Evolutionary conservation across 1,140 invertebrate genomes (phyloP).

Genomic region (Zaprionus nigranus): DNA sequence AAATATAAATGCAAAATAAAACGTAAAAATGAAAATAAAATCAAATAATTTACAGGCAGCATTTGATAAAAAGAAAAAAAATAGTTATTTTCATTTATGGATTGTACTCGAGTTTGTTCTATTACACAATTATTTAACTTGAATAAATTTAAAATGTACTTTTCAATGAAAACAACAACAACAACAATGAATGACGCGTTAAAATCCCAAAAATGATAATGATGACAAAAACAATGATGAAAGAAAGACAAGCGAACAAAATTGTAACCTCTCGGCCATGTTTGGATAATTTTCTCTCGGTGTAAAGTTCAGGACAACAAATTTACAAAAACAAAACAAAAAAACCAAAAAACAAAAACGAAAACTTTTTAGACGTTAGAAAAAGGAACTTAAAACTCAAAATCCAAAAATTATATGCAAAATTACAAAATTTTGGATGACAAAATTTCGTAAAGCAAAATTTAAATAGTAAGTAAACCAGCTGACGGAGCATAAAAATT

Average conservation of each 20-base stretch:
- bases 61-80: constrained; percentile 60
- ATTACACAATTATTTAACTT: constrained; percentile 40
- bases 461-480: constrained; percentile 69
- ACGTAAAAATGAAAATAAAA: constrained; percentile 35
- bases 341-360: constrained; percentile 48
- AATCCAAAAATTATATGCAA: constrained; percentile 79
- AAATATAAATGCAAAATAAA: constrained; percentile 11
- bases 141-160: constrained; percentile 70
- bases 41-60: constrained; percentile 82
- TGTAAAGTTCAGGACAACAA: constrained; percentile 84
- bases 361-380: constrained; percentile 62
- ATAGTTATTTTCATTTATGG: constrained; percentile 38
- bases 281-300: constrained; percentile 85
- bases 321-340: constrained; percentile 69
- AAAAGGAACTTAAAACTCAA: constrained; percentile 58
- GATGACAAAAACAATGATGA: constrained; percentile 57
- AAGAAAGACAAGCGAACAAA: constrained; percentile 70
- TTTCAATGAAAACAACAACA: constrained; percentile 62
- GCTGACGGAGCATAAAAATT: constrained; percentile 27
- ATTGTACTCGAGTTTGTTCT: constrained; percentile 41
- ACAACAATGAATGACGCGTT: constrained; percentile 64
- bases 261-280: constrained; percentile 84
- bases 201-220: constrained; percentile 58
- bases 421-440: constrained; percentile 80
- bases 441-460: constrained; percentile 78